Percentiles rank a stretch among this genome's conserved stretches.
These are phyloP conservation scores for Patella depressa DNA, from an alignment of 2,888 invertebrate genomes.

Conservation along the genomic window DNA sequence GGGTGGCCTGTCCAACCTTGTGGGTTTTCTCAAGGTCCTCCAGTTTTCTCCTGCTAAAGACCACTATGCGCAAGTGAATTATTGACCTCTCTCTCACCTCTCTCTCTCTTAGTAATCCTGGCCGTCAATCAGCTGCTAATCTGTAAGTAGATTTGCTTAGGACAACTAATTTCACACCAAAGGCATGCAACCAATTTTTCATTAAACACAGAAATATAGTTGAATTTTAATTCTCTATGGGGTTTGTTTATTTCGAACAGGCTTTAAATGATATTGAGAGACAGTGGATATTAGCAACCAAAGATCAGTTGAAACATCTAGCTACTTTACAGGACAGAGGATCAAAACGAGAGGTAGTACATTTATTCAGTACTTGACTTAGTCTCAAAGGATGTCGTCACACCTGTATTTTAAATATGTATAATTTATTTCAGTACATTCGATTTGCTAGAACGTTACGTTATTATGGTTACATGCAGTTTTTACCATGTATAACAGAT, in stretches of 20 bases:
- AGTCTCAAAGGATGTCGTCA: no score
- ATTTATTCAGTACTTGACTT: background rate
- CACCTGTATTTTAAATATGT: background rate
- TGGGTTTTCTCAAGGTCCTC: no score
- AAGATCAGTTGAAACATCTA: slow-evolving; percentile 80
- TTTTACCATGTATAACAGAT: slow-evolving; percentile 82
- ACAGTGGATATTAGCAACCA: slow-evolving; percentile 85
- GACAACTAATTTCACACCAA: no score
- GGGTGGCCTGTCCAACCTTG: no score
- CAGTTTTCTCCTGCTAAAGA: no score
- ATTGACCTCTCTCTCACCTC: no score
- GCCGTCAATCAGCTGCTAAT: no score
- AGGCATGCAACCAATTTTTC: background rate
- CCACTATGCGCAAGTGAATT: no score
- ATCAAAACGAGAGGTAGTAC: slow-evolving; percentile 83
- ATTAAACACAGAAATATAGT: background rate
- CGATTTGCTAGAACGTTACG: slow-evolving; percentile 86
- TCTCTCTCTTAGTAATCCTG: no score
- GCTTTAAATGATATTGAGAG: slow-evolving; percentile 88
- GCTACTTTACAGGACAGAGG: slow-evolving; percentile 81
- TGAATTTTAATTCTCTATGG: background rate
- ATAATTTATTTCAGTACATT: slow-evolving; percentile 80
- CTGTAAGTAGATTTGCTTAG: no score
- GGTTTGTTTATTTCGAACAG: slow-evolving; percentile 37
- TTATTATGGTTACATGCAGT: slow-evolving; percentile 90